Evolutionary conservation across 2,113 vertebrate genomes (phyloP), one percentile per base, ranked within the genome.

Genomic region (Genyomyrus donnyi): DNA sequence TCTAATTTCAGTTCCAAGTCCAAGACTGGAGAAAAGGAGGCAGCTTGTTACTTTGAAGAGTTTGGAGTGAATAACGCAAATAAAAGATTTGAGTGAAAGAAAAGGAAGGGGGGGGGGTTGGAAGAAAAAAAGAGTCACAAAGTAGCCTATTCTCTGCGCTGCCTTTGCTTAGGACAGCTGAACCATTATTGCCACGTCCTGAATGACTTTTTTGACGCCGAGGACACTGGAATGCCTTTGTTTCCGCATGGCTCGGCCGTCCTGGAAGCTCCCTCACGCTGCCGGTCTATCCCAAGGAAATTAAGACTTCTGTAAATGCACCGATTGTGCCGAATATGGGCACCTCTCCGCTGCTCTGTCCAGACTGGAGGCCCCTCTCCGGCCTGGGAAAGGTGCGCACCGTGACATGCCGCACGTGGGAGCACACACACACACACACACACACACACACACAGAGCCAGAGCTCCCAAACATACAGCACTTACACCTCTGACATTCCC

Each of bases 41-140:
- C 95, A 97, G 96, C 97, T 97, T 97, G 97, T 97, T 95, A 96
- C 97, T 97, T 97, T 97, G 97, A 98, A 98, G 96, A 96, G 96
- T 97, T 97, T 96, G 95, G 94, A 98, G 96, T 97, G 96, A 97
- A 98, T 97, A 97, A 97, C 96, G 97, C 97, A 98, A 98, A 99
- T 98, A 98, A 99, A 99, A 97, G 96, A 97, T 97, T 97, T 96
- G 96, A 96, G 95, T 96, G 96, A 95, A 97, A 58, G 52, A 89
- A 89, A 93, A 53, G 93, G 46, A 48, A 53, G 35, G 58, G 56
- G 62, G 62, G 62, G 62, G 84, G 84, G 86, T 42, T 6, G 77
- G 39, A 48, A 50, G 24, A 52, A 35, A 21, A 46, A 53, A 21
- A 93, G 95, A 96, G 97, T 96, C 97, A 98, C 98, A 99, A 99